Evolutionary conservation across 2,113 vertebrate genomes (phyloP), one percentile per base, ranked within the genome.

Genomic region (Pagrus major): DNA sequence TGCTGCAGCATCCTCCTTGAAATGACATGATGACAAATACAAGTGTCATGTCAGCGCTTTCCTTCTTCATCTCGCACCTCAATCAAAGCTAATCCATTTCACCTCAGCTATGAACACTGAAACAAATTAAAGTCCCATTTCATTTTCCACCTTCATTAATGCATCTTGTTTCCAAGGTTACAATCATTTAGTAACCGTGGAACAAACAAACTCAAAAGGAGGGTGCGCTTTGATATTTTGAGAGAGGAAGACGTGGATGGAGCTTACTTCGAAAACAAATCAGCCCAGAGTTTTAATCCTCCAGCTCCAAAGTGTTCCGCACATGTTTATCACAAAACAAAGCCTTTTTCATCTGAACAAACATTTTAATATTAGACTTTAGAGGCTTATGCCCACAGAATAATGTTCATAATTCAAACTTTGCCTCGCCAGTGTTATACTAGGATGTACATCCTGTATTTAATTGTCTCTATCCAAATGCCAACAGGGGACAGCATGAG

Each of bases 21-120:
- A 92, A 92, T 91, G 94, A 94, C 94, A 93, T 66, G 90, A 89
- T 94, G 93, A 95, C 94, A 94, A 94, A 95, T 92, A 91, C 89
- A 89, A 93, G 94, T 93, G 94, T 91, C 93, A 93, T 92, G 93
- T 92, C 93, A 92, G 86, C 88, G 86, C 92, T 93, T 92, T 91
- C 80, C 89, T 86, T 83, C 89, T 89, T 90, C 91, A 90, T 92
- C 91, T 88, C 86, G 78, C 86, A 91, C 91, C 91, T 94, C 94
- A 93, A 94, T 94, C 92, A 94, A 88, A 93, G 85, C 87, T 87
- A 94, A 94, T 91, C 91, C 90, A 92, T 94, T 94, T 90, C 92
- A 92, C 89, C 88, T 91, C 88, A 71, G 86, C 87, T 71, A 80
- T 70, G 82, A 92, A 91, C 86, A 87, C 81, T 84, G 91, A 85